These are phyloP conservation scores for Drosophila robusta DNA, from an alignment of 2,888 invertebrate species.

Conservation along the genomic window DNA sequence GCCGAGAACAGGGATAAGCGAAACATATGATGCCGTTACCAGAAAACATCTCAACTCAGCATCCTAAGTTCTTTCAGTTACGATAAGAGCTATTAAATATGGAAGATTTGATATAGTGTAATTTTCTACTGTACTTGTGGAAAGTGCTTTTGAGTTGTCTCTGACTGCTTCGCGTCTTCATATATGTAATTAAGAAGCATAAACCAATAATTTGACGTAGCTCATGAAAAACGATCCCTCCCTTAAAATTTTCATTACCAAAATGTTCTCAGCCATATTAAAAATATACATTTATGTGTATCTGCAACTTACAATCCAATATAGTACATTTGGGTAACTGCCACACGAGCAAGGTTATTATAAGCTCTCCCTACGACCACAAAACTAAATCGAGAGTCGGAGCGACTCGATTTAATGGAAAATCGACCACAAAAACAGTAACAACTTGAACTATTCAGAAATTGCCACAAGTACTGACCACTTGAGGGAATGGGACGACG, in stretches of 20 bases:
- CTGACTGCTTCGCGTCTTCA: too few relatives aligned
- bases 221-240: too few relatives aligned
- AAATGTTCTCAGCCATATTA: background rate
- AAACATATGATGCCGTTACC: too few relatives aligned
- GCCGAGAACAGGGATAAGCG: too few relatives aligned
- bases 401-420: slow-evolving; percentile 78
- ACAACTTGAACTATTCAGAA: slow-evolving; percentile 73
- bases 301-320: slow-evolving; percentile 19
- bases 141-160: too few relatives aligned
- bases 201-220: too few relatives aligned
- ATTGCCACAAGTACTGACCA: slow-evolving; percentile 59
- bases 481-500: slow-evolving; percentile 9
- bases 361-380: slow-evolving; percentile 54
- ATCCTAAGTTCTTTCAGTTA: too few relatives aligned
- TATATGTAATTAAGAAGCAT: too few relatives aligned
- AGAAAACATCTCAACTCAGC: too few relatives aligned
- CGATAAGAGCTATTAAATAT: too few relatives aligned
- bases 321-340: slow-evolving; percentile 21
- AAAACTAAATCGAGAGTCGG: slow-evolving; percentile 73
- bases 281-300: slow-evolving; percentile 16
- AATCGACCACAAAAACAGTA: slow-evolving; percentile 77
- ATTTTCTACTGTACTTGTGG: too few relatives aligned
- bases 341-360: slow-evolving; percentile 43
- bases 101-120: too few relatives aligned
- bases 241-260: background rate